Evolutionary conservation across 2,797 vertebrate species (phyloP).

Genomic region (Spinus pinus): DNA sequence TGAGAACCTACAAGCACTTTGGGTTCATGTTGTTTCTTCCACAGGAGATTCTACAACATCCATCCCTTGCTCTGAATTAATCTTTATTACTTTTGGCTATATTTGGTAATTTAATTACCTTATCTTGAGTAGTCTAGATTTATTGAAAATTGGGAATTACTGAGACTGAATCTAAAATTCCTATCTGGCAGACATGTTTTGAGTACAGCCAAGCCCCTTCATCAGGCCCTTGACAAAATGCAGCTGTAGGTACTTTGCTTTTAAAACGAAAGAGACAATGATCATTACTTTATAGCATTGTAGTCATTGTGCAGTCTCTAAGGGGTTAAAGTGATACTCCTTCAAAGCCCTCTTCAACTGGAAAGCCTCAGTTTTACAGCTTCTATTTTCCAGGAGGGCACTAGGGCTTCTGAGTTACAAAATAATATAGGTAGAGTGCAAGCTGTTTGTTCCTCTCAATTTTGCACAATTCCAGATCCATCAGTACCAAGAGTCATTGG

Average conservation of each 20-base stretch:
- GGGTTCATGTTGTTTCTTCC: not conserved
- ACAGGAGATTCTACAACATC: not conserved
- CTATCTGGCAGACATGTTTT: not conserved
- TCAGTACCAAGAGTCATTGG: not conserved
- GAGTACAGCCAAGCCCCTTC: not conserved
- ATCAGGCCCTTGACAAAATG: not conserved
- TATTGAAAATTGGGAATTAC: not conserved
- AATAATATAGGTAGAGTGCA: not conserved
- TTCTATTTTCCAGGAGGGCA: not conserved
- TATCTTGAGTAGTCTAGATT: not conserved
- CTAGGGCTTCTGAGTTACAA: rapidly evolving
- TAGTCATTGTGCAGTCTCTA: not conserved
- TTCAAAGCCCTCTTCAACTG: not conserved
- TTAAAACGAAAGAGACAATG: not conserved
- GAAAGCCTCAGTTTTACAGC: not conserved
- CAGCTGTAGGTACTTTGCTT: not conserved
- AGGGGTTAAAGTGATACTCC: not conserved
- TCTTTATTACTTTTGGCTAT: not conserved
- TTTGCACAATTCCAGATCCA: not conserved
- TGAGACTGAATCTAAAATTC: not conserved
- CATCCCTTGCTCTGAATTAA: not conserved
- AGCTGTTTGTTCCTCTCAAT: not conserved
- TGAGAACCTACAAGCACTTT: not conserved
- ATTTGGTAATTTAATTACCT: not conserved
- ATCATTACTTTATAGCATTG: not conserved